Conservation (phyloP, 2,888 invertebrate genomes). For the Tubulanus polymorphus region DNA sequence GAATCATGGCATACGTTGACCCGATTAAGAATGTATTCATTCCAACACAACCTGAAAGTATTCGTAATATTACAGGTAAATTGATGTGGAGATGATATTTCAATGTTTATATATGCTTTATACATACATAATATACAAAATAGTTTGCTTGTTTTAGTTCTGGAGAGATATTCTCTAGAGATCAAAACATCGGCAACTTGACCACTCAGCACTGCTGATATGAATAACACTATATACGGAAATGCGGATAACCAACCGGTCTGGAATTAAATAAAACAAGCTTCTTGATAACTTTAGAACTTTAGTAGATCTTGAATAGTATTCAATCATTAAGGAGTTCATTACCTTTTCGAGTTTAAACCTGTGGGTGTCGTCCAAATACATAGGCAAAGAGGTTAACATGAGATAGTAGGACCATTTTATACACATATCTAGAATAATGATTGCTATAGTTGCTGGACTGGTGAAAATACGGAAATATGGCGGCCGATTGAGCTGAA, state of each 20-base stretch:
- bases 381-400: neutral
- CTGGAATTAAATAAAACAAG: too few species aligned
- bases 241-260: neutral
- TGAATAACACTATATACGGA: neutral
- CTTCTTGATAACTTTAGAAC: too few species aligned
- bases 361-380: neutral
- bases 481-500: neutral
- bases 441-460: neutral
- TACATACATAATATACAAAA: neutral
- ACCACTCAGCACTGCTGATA: neutral
- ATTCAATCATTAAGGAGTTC: too few species aligned
- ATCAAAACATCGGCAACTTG: neutral
- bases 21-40: neutral
- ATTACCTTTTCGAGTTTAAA: neutral
- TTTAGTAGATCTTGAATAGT: too few species aligned
- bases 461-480: neutral
- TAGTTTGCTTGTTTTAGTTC: neutral
- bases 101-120: too few species aligned
- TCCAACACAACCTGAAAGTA: slow-evolving; percentile 1
- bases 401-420: neutral
- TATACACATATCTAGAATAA: neutral
- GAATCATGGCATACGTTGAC: neutral
- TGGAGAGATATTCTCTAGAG: neutral
- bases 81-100: too few species aligned
- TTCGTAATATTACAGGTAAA: too few species aligned